Conservation (phyloP, 2,888 invertebrate species). For the Keiferia lycopersicella region DNA sequence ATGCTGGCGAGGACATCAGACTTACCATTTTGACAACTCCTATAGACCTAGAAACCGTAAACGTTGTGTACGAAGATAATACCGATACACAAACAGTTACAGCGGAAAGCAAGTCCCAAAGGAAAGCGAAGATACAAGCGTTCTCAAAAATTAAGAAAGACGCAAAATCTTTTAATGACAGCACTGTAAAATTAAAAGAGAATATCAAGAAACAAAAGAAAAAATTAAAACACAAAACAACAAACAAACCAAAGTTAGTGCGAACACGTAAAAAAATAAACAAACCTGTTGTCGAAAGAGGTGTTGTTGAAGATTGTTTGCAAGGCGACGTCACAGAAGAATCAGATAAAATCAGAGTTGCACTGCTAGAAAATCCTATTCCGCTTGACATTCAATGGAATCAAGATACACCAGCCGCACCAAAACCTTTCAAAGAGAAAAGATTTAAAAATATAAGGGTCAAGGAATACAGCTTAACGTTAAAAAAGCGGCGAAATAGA, state of each 20-base stretch:
- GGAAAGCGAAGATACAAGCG: not conserved
- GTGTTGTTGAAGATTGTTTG: not conserved
- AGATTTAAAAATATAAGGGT: slow-evolving; percentile 38
- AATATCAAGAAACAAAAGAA: not conserved
- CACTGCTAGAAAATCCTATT: slow-evolving; percentile 53
- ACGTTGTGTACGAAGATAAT: slow-evolving; percentile 42
- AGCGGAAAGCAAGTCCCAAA: not conserved
- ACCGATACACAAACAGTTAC: slow-evolving; percentile 18
- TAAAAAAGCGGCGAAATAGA: slow-evolving; percentile 1
- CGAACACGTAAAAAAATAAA: slow-evolving; percentile 10
- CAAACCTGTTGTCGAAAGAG: not conserved
- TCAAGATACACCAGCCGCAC: slow-evolving; percentile 30
- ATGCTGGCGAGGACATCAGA: slow-evolving; percentile 53
- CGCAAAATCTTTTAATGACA: too few species aligned
- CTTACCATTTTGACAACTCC: slow-evolving; percentile 56
- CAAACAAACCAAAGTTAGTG: not conserved
- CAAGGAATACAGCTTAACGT: not conserved
- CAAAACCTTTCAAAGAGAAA: slow-evolving; percentile 46
- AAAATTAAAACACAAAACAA: not conserved
- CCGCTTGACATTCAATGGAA: slow-evolving; percentile 45
- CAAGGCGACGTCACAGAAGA: slow-evolving; percentile 12
- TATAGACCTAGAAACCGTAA: slow-evolving; percentile 50
- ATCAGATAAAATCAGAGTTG: slow-evolving; percentile 34
- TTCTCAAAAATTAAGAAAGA: not conserved
- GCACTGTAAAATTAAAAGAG: not conserved